Base-by-base conservation (phyloP, 2,888 invertebrate species). In the Euzetes globulus region DNA sequence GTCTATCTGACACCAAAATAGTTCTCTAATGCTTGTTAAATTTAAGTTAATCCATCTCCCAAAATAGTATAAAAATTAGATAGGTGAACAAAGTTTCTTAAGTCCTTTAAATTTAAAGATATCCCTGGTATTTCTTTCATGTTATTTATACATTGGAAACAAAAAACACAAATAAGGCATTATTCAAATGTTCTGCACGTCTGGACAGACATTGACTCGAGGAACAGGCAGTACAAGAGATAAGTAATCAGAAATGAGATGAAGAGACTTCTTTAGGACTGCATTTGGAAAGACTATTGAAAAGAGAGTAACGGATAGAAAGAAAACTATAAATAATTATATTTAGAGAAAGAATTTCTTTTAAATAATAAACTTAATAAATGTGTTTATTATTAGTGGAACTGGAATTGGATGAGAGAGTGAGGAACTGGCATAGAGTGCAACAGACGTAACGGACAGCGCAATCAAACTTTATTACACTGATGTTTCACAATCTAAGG, bases 381-480 rank as follows among this genome's bases (percentile, higher is more conserved):
- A 22, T 22, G n/a, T 55, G 55, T 55, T 50, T 55, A 55, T 19
- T 55, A 55, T 55, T 55, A 55, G 55, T 55, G 55, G 25, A 11
- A 5, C 50, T 19, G 50, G 17, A 50, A 41, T 11, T 41, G 41
- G 41, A 41, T 41, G 41, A 9, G 41, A 25, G 0, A 22, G 25
- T 55, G 25, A 41, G 47, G 22, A 22, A 19, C 19, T n/a, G 55
- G 22, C 6, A 52, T 52, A 1, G 55, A 5, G 22, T 22, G 22
- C 19, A 25, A 55, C 13, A 55, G 55, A 55, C 22, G 13, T 19
- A 25, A 19, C 55, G 22, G 55, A 55, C 55, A 22, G 19, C n/a
- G 55, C 55, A 55, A 55, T 55, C 55, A 25, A 55, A 55, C 22
- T 55, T 55, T 55, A 55, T 55, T 19, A 25, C 55, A 55, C 52